A percentile compares a stretch with the other conserved stretches of the same genome.
Conservation (phyloP, 2,113 vertebrate genomes). For the Hydrolagus affinis region DNA sequence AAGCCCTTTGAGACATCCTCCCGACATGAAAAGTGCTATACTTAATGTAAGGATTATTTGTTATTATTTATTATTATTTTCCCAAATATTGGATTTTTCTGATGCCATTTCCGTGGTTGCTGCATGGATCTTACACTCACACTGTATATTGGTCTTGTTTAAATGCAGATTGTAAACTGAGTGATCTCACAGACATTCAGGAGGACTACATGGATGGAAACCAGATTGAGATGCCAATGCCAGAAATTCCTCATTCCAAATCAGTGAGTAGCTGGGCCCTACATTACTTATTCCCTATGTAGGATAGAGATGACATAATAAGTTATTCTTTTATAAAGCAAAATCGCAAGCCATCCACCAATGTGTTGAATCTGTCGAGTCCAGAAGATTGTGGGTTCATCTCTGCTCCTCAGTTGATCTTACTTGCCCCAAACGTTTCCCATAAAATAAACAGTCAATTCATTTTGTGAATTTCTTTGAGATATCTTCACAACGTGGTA, state of each 20-base stretch:
- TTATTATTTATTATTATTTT: too few relatives aligned
- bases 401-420: too few relatives aligned
- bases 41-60: too few relatives aligned
- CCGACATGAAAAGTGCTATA: too few relatives aligned
- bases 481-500: too few relatives aligned
- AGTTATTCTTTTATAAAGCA: not conserved
- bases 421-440: too few relatives aligned
- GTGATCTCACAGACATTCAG: constrained; percentile 74
- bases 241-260: constrained; percentile 44
- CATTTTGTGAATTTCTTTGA: too few relatives aligned
- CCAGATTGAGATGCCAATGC: constrained; percentile 49
- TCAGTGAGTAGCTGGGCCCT: constrained; percentile 44
- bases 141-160: not conserved
- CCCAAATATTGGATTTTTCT: not conserved
- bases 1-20: too few relatives aligned
- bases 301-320: not conserved
- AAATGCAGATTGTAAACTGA: constrained; percentile 78
- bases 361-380: too few relatives aligned
- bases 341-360: not conserved
- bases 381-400: too few relatives aligned
- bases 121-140: not conserved
- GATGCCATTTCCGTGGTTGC: not conserved
- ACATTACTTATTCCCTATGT: not conserved
- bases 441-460: too few relatives aligned
- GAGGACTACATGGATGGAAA: constrained; percentile 67